A percentile compares a stretch with the other conserved stretches of the same genome.
Conservation (phyloP, 2,888 invertebrate species). For the Exephanes ischioxanthus region DNA sequence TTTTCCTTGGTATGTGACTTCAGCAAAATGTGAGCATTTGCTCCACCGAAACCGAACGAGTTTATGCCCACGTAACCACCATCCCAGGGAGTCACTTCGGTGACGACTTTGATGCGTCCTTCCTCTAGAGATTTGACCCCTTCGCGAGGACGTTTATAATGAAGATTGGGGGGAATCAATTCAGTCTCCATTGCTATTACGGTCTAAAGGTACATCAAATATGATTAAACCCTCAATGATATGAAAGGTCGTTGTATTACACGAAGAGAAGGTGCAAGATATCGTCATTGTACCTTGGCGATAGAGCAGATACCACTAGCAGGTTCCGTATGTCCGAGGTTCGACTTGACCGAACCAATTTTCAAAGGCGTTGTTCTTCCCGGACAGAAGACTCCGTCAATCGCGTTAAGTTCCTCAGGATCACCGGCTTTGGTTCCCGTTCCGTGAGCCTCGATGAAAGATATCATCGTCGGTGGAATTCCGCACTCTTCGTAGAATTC, state of each 20-base stretch:
- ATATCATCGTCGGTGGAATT: conserved; percentile 86
- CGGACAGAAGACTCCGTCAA: conserved; percentile 92
- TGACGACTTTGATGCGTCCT: conserved; percentile 90
- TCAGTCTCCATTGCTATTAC: conserved; percentile 93
- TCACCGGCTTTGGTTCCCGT: conserved; percentile 95
- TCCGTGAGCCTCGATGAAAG: conserved; percentile 90
- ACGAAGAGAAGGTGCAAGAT: background rate
- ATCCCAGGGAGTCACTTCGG: conserved; percentile 89
- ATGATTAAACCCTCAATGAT: background rate
- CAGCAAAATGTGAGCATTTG: conserved; percentile 91
- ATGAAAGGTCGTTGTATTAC: background rate
- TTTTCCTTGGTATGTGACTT: conserved; percentile 88
- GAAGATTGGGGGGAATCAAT: conserved; percentile 93
- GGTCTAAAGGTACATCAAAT: conserved; percentile 84
- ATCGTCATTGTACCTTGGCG: conserved; percentile 89
- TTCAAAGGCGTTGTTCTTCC: conserved; percentile 91
- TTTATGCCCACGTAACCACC: conserved; percentile 93
- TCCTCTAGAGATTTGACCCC: conserved; percentile 88
- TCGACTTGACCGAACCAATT: conserved; percentile 97
- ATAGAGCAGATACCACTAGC: conserved; percentile 93
- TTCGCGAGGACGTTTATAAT: conserved; percentile 89
- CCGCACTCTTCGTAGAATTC: conserved; percentile 88
- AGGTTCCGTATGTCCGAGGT: conserved; percentile 97
- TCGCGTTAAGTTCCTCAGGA: conserved; percentile 95
- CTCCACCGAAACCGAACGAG: conserved; percentile 97